A percentile compares a stretch with the other conserved stretches of the same genome.
phyloP scores from a whole-genome alignment of 2,888 invertebrate genomes.

The Cryptosula pallasiana region DNA sequence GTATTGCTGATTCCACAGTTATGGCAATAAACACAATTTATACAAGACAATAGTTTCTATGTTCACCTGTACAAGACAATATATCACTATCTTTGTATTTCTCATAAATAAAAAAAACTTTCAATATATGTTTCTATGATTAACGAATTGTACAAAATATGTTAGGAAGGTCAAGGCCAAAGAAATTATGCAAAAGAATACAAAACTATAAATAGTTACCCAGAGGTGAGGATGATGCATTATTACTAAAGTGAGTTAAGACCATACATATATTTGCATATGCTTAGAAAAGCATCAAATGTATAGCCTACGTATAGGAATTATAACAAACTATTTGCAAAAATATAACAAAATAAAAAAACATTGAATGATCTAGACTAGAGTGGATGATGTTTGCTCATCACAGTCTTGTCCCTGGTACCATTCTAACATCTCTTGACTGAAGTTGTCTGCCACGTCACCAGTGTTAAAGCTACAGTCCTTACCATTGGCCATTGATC shows the following conservation, averaged over 20 bases:
- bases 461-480: constrained; percentile 33
- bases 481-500: constrained; percentile 25
- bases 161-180: not conserved
- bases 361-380: constrained; percentile 21
- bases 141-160: not conserved
- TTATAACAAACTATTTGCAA: no score
- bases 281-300: no score
- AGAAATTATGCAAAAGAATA: not conserved
- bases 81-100: no score
- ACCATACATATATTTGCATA: not conserved
- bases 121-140: not conserved
- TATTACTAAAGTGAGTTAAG: no score
- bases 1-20: no score
- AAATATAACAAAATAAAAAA: not conserved
- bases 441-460: constrained; percentile 56
- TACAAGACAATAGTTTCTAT: no score
- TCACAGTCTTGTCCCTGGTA: constrained; percentile 46
- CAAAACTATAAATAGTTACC: not conserved
- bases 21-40: no score
- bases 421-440: constrained; percentile 61
- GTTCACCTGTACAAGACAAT: no score
- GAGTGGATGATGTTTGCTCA: constrained; percentile 25
- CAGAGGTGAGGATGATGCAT: no score
- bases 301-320: no score
- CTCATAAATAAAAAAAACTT: not conserved